Conservation (phyloP, 2,888 invertebrate genomes). For the Watsonalla binaria region DNA sequence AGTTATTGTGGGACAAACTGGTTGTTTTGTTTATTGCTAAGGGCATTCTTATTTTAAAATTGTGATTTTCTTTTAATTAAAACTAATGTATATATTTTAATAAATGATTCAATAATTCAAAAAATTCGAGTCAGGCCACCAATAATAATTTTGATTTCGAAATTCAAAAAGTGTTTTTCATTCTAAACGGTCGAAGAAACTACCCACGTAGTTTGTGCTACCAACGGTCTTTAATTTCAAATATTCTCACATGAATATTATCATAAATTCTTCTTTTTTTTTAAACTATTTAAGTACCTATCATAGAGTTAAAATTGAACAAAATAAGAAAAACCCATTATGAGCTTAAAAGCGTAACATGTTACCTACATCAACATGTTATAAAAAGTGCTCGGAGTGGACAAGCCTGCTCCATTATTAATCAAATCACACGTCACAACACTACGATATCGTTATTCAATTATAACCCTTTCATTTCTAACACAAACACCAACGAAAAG, state of each 20-base stretch:
- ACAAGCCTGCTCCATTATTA: slow-evolving; percentile 73
- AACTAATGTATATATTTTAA: too few relatives aligned
- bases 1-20: slow-evolving; percentile 7
- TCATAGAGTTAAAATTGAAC: background rate
- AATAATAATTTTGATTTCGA: too few relatives aligned
- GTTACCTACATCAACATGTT: slow-evolving; percentile 57
- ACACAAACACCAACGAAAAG: slow-evolving; percentile 9
- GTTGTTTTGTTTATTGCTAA: background rate
- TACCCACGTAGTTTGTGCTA: too few relatives aligned
- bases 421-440: slow-evolving; percentile 76
- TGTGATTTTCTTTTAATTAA: background rate
- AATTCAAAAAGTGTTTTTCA: too few relatives aligned
- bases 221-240: too few relatives aligned
- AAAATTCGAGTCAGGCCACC: too few relatives aligned
- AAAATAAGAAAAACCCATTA: slow-evolving; percentile 16
- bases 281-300: background rate
- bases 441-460: slow-evolving; percentile 73
- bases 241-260: too few relatives aligned
- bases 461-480: slow-evolving; percentile 63
- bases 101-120: too few relatives aligned
- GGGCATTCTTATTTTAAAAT: background rate
- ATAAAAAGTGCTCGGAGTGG: slow-evolving; percentile 43
- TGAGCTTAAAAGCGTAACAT: slow-evolving; percentile 56
- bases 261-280: too few relatives aligned
- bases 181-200: too few relatives aligned